Base-by-base conservation (phyloP, 1,140 invertebrate species). In the Cherax destructor region DNA sequence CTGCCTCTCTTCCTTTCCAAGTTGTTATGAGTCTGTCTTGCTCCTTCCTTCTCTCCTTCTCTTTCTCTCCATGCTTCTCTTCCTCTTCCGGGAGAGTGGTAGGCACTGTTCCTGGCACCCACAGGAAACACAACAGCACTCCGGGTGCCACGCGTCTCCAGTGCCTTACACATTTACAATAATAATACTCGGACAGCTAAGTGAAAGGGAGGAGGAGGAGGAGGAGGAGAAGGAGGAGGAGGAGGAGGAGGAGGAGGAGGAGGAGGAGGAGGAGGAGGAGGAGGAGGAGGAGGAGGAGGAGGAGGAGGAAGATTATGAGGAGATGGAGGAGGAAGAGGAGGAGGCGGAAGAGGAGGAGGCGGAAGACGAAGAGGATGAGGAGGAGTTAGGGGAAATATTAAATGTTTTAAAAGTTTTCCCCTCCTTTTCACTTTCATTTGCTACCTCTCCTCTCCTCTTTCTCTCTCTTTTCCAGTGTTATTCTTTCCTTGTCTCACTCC, bases 151-250 rank as follows among this genome's bases (percentile, higher is more conserved):
- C 85, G 30, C 76, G 13, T 50, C 50, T 41, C 30, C 30, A 41
- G 30, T 41, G 30, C 30, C 85, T 65, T 52, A 79, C 24, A 49
- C 85, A 87, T 87, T 87, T 78, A 87, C 56, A 87, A 79, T 87
- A 79, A 87, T 49, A 89, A 83, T 83, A 83, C 87, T 83, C n/a
- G 79, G 69, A 83, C 79, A 89, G 87, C 65, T 83, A 89, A 83
- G 80, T 61, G 79, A 89, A 89, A 76, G 87, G 87, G 56, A 83
- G 77, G 86, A 79, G 56, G 41, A n/a, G 77, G 4, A 2, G 52
- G 78, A 52, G 78, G 83, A 69, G 30, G 24, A 56, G 52, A n/a
- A 69, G 59, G 9, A 13, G 4, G 52, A 50, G 24, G 56, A 11
- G 81, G 59, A 24, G 4, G 9, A 52, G 16, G 61, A 30, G 47